A percentile compares a stretch with the other conserved stretches of the same genome.
Evolutionary conservation across 2,797 vertebrate genomes (phyloP).

Genomic region (Sebastes diploproa): DNA sequence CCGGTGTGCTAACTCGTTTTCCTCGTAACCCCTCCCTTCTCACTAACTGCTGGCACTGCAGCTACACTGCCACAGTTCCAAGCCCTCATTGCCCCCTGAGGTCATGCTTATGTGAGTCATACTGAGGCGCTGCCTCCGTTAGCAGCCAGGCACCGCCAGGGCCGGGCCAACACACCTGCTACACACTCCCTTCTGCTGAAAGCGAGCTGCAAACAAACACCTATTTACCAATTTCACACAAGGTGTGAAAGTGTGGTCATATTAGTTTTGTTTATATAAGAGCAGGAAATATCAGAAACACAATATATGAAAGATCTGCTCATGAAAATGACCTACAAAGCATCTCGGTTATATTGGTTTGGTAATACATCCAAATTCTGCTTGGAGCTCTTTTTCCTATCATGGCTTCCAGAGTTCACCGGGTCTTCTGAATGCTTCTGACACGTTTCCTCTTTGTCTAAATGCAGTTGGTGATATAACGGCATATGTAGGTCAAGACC

Average conservation of each 20-base stretch:
- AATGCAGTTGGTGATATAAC: slow-evolving; percentile 63
- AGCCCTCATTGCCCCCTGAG: slow-evolving; percentile 60
- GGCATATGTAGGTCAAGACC: slow-evolving; percentile 62
- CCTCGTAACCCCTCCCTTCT: slow-evolving; percentile 48
- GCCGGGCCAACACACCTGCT: slow-evolving; percentile 56
- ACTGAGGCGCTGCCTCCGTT: slow-evolving; percentile 47
- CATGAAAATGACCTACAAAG: background rate
- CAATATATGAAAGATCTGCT: background rate
- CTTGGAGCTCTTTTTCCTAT: background rate
- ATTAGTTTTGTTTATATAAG: background rate
- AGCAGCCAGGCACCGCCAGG: slow-evolving; percentile 27
- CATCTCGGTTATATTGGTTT: background rate
- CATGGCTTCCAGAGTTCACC: background rate
- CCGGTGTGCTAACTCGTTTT: slow-evolving; percentile 56
- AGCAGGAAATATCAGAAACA: background rate
- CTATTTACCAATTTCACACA: background rate
- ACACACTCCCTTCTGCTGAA: slow-evolving; percentile 32
- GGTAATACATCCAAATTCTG: background rate
- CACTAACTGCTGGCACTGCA: slow-evolving; percentile 53
- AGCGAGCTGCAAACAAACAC: slow-evolving; percentile 15
- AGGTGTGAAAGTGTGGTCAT: background rate
- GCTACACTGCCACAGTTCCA: slow-evolving; percentile 29
- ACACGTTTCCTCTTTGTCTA: slow-evolving; percentile 38
- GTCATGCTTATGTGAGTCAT: slow-evolving; percentile 74
- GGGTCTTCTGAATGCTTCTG: background rate